Conservation (phyloP, 2,888 invertebrate genomes). For the Temnothorax rugatulus region DNA sequence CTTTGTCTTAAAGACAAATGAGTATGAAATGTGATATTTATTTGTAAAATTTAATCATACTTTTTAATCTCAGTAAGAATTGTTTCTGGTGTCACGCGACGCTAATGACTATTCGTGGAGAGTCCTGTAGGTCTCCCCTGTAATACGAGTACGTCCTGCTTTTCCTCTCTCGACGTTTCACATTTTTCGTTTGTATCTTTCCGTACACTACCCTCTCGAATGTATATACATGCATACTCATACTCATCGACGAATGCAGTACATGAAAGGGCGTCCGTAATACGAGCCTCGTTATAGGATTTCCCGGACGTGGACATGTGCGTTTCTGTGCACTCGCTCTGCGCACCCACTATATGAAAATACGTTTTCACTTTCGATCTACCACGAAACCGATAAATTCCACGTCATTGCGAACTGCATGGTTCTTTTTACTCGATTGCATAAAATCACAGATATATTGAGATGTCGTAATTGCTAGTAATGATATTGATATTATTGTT, state of each 20-base stretch:
- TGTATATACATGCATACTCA: constrained; percentile 40
- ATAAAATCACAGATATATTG: constrained; percentile 1
- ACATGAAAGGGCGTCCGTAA: constrained; percentile 65
- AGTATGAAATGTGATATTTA: background rate
- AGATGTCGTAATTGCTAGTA: background rate
- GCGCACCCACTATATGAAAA: constrained; percentile 67
- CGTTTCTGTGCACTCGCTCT: constrained; percentile 51
- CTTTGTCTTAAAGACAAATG: background rate
- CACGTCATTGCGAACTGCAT: background rate
- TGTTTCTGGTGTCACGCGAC: background rate
- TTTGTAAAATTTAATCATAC: background rate
- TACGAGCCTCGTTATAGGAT: constrained; percentile 69
- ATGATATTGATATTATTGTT: background rate
- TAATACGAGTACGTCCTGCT: constrained; percentile 68
- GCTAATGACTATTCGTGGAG: constrained; percentile 25
- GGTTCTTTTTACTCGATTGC: background rate
- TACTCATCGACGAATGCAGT: constrained; percentile 10
- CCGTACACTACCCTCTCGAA: constrained; percentile 40
- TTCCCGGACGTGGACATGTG: constrained; percentile 67
- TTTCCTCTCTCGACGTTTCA: constrained; percentile 58
- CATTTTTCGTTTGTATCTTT: constrained; percentile 58
- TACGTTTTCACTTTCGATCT: constrained; percentile 70
- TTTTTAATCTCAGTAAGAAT: background rate
- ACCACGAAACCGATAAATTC: constrained; percentile 62
- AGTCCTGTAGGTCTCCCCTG: constrained; percentile 52